Evolutionary conservation across 2,113 vertebrate genomes (phyloP).

Genomic region (Ondatra zibethicus): DNA sequence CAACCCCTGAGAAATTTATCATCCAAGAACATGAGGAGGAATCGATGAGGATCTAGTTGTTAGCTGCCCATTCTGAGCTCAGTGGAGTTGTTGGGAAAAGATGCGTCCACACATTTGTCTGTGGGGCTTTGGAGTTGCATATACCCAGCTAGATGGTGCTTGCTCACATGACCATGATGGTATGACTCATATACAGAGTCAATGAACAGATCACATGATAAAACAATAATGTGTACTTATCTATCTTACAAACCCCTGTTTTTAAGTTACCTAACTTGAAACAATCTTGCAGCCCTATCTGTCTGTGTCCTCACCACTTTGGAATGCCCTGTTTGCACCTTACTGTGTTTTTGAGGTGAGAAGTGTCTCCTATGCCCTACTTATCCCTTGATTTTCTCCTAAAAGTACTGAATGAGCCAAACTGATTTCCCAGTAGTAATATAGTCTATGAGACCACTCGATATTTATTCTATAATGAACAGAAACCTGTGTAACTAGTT

Average conservation of each 20-base stretch:
- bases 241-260: not conserved
- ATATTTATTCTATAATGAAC: not conserved
- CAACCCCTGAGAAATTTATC: not conserved
- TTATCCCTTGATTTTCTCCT: not conserved
- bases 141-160: not conserved
- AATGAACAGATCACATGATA: not conserved
- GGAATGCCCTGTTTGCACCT: not conserved
- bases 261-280: not conserved
- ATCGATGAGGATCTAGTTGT: not conserved
- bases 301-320: not conserved
- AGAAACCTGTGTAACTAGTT: not conserved
- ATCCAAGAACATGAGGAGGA: not conserved
- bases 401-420: not conserved
- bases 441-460: not conserved
- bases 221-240: not conserved
- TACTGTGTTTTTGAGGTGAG: not conserved
- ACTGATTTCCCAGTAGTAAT: not conserved
- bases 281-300: not conserved
- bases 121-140: not conserved
- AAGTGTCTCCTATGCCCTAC: not conserved
- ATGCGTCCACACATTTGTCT: accelerated
- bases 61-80: not conserved
- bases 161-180: not conserved
- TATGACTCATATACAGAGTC: not conserved
- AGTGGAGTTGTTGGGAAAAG: not conserved